Evolutionary conservation across 2,888 invertebrate genomes (phyloP).

Genomic region (Dione vanillae): DNA sequence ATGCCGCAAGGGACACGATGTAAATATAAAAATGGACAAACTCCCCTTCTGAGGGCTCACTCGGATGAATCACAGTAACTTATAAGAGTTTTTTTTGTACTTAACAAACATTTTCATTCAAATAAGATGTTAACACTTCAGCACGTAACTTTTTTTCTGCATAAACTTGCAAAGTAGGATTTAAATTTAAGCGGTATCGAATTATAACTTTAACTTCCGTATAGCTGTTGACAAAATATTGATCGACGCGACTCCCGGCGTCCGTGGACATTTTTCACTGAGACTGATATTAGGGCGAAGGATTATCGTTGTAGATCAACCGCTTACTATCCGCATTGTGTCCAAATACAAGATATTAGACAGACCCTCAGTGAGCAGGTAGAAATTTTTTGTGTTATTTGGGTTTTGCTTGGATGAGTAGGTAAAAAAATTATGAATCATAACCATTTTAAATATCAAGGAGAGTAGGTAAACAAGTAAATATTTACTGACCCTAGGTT

Average conservation of each 20-base stretch:
- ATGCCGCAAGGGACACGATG: conserved; percentile 80
- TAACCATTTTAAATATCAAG: conserved; percentile 33
- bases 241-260: conserved; percentile 71
- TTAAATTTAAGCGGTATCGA: conserved; percentile 69
- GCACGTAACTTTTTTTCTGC: conserved; percentile 26
- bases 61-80: conserved; percentile 79
- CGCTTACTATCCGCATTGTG: conserved; percentile 67
- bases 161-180: conserved; percentile 49
- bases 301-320: conserved; percentile 72
- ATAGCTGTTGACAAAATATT: conserved; percentile 74
- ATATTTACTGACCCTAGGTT: not conserved
- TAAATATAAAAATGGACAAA: conserved; percentile 84
- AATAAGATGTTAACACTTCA: conserved; percentile 53
- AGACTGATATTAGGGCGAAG: conserved; percentile 58
- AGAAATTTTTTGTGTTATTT: conserved; percentile 76
- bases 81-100: conserved; percentile 63
- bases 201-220: conserved; percentile 71
- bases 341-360: conserved; percentile 59
- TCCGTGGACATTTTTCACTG: conserved; percentile 70
- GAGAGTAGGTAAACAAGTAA: conserved; percentile 1
- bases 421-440: conserved; percentile 52
- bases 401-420: conserved; percentile 61
- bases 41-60: conserved; percentile 81
- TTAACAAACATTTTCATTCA: conserved; percentile 58
- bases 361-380: conserved; percentile 71